These are phyloP conservation scores for Synanthedon andrenaeformis DNA, from an alignment of 2,888 invertebrate species.

Conservation along the genomic window DNA sequence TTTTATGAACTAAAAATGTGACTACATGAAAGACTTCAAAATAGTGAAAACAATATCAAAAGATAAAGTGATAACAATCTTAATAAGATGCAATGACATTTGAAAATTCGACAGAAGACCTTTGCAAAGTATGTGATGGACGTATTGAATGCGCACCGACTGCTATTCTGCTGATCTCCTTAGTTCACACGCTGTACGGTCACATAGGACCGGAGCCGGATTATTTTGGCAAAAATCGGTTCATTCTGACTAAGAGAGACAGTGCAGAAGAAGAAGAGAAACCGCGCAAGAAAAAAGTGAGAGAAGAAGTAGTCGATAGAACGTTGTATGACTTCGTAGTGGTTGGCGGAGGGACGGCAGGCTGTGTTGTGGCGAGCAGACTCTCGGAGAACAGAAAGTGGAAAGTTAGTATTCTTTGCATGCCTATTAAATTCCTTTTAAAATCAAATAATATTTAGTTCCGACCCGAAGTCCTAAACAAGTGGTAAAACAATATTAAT, in stretches of 20 bases:
- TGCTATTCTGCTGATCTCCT: slow-evolving; percentile 51
- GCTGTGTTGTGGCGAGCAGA: slow-evolving; percentile 54
- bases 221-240: slow-evolving; percentile 36
- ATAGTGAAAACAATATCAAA: slow-evolving; percentile 1
- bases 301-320: slow-evolving; percentile 9
- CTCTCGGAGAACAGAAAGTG: slow-evolving; percentile 55
- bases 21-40: neutral
- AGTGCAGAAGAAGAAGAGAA: slow-evolving; percentile 6
- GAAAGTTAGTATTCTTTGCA: slow-evolving; percentile 33
- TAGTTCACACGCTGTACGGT: slow-evolving; percentile 55
- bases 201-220: slow-evolving; percentile 47
- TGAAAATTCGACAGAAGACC: slow-evolving; percentile 45
- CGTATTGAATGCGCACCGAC: slow-evolving; percentile 59
- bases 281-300: slow-evolving; percentile 4
- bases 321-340: slow-evolving; percentile 49
- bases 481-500: neutral
- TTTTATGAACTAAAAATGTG: neutral
- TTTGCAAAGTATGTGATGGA: slow-evolving; percentile 59
- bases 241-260: slow-evolving; percentile 6
- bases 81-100: slow-evolving; percentile 51
- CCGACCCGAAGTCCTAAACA: neutral
- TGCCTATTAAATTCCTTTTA: too few species aligned
- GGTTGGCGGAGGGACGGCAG: slow-evolving; percentile 57
- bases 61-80: neutral
- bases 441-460: too few species aligned